Evolutionary conservation across 2,888 invertebrate genomes (phyloP), one percentile per base, ranked within the genome.

Genomic region (Agonopterix heracliana): DNA sequence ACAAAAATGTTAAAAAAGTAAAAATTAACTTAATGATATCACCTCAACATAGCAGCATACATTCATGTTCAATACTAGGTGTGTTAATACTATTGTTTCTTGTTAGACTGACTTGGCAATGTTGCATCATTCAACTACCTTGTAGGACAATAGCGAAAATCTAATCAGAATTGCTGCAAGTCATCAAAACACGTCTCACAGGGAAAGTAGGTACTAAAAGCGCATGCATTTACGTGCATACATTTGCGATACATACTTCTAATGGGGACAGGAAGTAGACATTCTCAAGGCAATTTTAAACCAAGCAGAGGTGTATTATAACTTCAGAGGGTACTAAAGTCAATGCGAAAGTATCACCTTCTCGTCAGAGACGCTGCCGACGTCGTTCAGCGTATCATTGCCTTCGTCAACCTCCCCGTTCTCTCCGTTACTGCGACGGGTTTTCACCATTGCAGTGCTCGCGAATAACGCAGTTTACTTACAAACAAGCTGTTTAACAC

Each of bases 401-500:
- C 78, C 82, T 66, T 89, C 88, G 60, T 87, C 86, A 69, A 82
- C 78, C 71, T 88, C 88, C 70, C 87, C 88, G 64, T 86, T 85
- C 74, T 87, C 88, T 72, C 87, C 87, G 66, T 87, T 86, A 79
- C 89, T 89, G 71, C 89, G 88, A 66, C 89, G 86, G 74, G 89
- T 89, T 87, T 88, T 89, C 82, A 89, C 89, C 89, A 89, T 89
- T 72, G 79, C 79, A 73, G 74, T 70, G 66, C 63, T 59, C 17
- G 35, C 44, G 13, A 13, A 36, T 44, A 17, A 38, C 49, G 45
- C 41, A 5, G 43, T n/a, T 36, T 45, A 11, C 11, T 44, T 42
- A 51, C 47, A 45, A 47, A 12, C 61, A 71, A 74, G 56, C 71
- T 65, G 63, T 64, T 66, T 66, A 73, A 68, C 65, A 60, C 61